Evolutionary conservation across 1,140 invertebrate species (phyloP), one percentile per base, ranked within the genome.

Genomic region (Neodiprion lecontei): DNA sequence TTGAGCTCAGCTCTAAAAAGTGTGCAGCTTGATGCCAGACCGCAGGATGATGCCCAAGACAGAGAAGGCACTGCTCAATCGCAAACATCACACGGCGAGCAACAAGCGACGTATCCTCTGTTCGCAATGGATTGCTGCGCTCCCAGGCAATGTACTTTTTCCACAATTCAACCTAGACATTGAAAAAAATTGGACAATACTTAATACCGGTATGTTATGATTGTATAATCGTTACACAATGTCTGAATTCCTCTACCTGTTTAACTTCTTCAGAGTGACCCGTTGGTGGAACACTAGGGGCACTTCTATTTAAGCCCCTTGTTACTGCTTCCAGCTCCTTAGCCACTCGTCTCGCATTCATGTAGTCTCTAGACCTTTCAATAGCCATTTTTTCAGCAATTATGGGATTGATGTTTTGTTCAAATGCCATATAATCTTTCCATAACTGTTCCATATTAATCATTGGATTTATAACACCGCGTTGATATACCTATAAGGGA

Each of bases 91-190:
- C 98, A 83, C 98, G 88, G 73, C 96, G 93, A 0, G 97, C 98
- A 2, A 99, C 94, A 1, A 98, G 83, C 0, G 96, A 94, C 0
- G 97, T 96, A 83, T 99, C 98, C 87, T 99, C 98, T 0, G 96
- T 97, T 69, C 97, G 91, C 11, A 99, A 88, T 0, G 99, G 98
- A 90, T 99, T 99, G 40, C 93, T 94, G 77, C 98, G 96, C 88
- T 99, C 99, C 96, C 98, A 99, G 4, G 93, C 90, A 75, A 99
- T 99, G 83, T 99, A 99, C 83, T 99, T 99, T 87, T 99, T 99
- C 98, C 99, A 99, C n/a, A 99, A 85, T 81, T 99, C 97, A 70
- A 99, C 96, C 96, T 98, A 80, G 0, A 76, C 74, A 72, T 14
- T 10, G 72, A 70, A 50, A 75, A 72, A 53, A 70, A 77, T 72